Evolutionary conservation across 2,797 vertebrate species (phyloP).

Genomic region (Chromobotia macracanthus): DNA sequence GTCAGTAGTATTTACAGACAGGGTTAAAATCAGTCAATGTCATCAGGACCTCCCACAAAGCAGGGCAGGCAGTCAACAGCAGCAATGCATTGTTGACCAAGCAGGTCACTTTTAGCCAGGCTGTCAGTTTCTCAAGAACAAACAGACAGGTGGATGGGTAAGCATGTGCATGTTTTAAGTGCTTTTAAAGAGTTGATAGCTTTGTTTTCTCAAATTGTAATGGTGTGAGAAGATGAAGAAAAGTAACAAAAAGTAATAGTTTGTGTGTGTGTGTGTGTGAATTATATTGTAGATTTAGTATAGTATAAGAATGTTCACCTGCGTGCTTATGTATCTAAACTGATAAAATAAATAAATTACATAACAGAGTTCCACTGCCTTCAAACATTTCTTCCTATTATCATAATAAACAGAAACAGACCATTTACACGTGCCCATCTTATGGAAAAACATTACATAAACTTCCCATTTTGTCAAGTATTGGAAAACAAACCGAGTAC

Average conservation of each 20-base stretch:
- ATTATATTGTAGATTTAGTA: background rate
- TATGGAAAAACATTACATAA: constrained; percentile 20
- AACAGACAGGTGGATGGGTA: constrained; percentile 32
- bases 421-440: background rate
- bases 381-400: background rate
- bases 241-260: background rate
- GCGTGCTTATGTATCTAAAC: background rate
- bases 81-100: constrained; percentile 17
- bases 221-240: background rate
- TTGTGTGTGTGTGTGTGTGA: background rate
- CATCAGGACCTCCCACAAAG: constrained; percentile 37
- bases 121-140: constrained; percentile 7
- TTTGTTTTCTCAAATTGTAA: too few species aligned
- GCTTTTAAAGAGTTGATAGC: background rate
- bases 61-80: background rate
- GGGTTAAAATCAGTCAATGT: constrained; percentile 36
- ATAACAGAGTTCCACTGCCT: background rate
- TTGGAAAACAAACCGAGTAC: background rate
- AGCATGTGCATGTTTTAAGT: constrained; percentile 9
- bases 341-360: background rate
- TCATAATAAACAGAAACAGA: constrained; percentile 21
- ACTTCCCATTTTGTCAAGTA: background rate
- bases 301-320: background rate
- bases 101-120: constrained; percentile 20
- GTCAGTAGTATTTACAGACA: constrained; percentile 25